Percentiles rank a stretch among this genome's conserved stretches.
These are phyloP conservation scores for Brachirus orientalis DNA, from an alignment of 2,113 vertebrate genomes.

Conservation along the genomic window DNA sequence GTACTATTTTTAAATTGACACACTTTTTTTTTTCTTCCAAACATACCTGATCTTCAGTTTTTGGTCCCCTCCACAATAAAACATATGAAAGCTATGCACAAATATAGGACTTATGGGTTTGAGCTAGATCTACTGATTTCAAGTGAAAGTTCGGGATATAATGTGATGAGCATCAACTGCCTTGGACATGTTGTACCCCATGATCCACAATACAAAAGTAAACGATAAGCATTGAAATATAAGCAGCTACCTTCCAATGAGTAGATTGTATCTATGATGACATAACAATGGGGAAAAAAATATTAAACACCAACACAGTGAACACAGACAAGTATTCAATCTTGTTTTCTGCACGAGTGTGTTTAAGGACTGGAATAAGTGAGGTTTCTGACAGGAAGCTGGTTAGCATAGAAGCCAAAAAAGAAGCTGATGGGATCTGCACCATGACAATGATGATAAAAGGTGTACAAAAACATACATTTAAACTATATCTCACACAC, in stretches of 20 bases:
- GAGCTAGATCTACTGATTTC: slow-evolving; percentile 6
- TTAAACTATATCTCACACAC: too few relatives aligned
- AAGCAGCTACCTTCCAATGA: slow-evolving; percentile 25
- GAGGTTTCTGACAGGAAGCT: slow-evolving; percentile 13
- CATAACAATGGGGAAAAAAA: too few relatives aligned
- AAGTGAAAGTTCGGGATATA: background rate
- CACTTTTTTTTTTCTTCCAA: slow-evolving; percentile 3
- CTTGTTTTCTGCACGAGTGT: too few relatives aligned
- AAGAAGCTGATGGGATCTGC: slow-evolving; percentile 23
- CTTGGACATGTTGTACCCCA: slow-evolving; percentile 26
- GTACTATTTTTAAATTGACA: slow-evolving; percentile 28
- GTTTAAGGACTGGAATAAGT: too few relatives aligned
- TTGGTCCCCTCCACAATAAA: slow-evolving; percentile 62
- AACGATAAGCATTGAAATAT: slow-evolving; percentile 20
- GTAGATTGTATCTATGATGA: slow-evolving; percentile 26
- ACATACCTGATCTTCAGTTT: too few relatives aligned
- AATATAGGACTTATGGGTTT: slow-evolving; percentile 22
- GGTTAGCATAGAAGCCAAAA: slow-evolving; percentile 20
- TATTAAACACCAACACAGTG: slow-evolving; percentile 8
- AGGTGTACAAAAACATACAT: slow-evolving; percentile 2
- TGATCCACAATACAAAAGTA: slow-evolving; percentile 20
- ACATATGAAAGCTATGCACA: slow-evolving; percentile 18
- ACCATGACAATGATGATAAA: slow-evolving; percentile 13
- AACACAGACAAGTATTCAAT: slow-evolving; percentile 20
- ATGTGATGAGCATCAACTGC: slow-evolving; percentile 9